phyloP scores from a whole-genome alignment of 2,113 vertebrate species.

The Gavialis gangeticus region DNA sequence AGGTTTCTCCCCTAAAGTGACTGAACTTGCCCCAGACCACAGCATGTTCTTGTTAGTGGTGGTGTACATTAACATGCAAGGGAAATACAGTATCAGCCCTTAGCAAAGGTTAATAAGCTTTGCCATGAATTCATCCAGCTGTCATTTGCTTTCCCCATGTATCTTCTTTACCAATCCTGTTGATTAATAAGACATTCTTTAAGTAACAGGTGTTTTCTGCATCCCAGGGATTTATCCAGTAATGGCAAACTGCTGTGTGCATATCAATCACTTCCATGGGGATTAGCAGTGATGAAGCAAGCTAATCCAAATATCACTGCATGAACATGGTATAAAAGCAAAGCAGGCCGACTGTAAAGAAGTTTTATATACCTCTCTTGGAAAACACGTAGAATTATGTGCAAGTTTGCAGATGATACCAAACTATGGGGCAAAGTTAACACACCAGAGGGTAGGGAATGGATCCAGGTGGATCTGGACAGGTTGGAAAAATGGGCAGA shows the following conservation, averaged over 20 bases:
- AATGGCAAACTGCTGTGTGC: neutral
- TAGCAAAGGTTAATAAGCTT: neutral
- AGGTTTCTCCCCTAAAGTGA: neutral
- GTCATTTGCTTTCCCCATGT: neutral
- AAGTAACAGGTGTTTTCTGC: neutral
- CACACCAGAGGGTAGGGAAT: no score
- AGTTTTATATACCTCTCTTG: neutral
- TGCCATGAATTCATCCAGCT: neutral
- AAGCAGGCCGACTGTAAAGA: neutral
- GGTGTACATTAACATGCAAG: fast-evolving
- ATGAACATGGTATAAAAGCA: neutral
- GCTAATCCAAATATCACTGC: neutral
- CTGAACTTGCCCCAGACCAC: fast-evolving
- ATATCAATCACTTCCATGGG: fast-evolving
- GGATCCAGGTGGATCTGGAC: no score
- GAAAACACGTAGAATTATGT: neutral
- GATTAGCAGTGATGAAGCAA: neutral
- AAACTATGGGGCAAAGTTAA: no score
- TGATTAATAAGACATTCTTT: neutral
- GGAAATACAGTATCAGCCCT: neutral
- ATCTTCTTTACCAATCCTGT: neutral
- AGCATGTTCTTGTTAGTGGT: fast-evolving
- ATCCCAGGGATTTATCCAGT: neutral
- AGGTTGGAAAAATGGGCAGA: no score
- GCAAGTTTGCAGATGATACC: no score